Base-by-base conservation (phyloP, 2,797 vertebrate genomes). In the Perdix hodgsoniae region DNA sequence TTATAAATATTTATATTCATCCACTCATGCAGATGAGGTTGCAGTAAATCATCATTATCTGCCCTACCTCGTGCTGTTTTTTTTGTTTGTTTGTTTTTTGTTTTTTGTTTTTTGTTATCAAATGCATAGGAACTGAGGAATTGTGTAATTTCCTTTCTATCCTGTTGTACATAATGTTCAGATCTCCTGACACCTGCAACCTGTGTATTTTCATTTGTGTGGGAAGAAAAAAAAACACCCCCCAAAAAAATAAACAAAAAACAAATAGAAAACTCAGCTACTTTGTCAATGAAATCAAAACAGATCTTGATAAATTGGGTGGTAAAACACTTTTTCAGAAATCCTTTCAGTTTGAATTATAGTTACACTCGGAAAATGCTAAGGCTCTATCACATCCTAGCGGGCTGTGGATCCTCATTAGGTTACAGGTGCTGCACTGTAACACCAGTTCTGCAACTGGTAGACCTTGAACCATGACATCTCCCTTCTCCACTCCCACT, bases 1-100 rank as follows among this genome's bases (percentile, higher is more conserved):
- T 27, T 74, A 61, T 89, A 92, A 90, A 88, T 88, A 91, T 94
- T 88, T 88, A 87, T 92, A 89, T 83, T 91, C 59, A 65, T 78
- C 23, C 85, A 80, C 76, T 78, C 70, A 93, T 85, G 91, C 72
- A 94, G 90, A 93, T 88, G 56, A 26, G 39, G 17, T 81, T 80
- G 72, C 75, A 87, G 45, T 91, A 87, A 89, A 57, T 86, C 84
- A 88, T 61, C 50, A 63, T 93, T 81, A 83, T 83, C 75, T 80
- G 23, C 10, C 64, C 54, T 94, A 69, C 23, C 44, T 94, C 39
- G 40, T 93, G 49, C 49, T 66, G 31, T 33, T 72, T 88, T 88
- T 49, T 27, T 86, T 88, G 54, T 72, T 87, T n/a, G n/a, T n/a
- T n/a, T n/a, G n/a, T n/a, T n/a, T n/a, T n/a, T n/a, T n/a, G n/a